Evolutionary conservation across 2,888 invertebrate species (phyloP), one percentile per base, ranked within the genome.

Genomic region (Agonopterix arenella): DNA sequence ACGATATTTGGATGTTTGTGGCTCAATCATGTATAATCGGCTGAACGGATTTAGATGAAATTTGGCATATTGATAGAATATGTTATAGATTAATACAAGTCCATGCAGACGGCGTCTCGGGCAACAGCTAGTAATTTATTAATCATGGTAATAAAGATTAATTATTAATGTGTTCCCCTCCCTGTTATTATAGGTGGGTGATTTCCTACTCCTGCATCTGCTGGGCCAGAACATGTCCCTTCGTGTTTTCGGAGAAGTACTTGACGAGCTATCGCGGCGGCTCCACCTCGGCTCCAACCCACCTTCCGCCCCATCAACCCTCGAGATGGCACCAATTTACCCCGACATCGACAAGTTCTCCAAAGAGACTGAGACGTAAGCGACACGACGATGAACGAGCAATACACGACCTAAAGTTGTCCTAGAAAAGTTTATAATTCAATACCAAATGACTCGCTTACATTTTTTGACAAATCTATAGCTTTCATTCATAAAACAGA

Each of bases 171-270:
- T 28, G 28, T 28, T 5, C 28, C 28, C 28, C 28, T 28, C 28
- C 28, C 28, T 28, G 28, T 28, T 16, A 51, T 82, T 83, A 11
- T 77, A 96, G 95, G 94, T 97, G 63, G 96, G 96, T 36, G 97
- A 97, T 73, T 97, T 96, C 83, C 89, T 97, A 55, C 85, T 97
- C 54, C 85, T 97, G 51, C 96, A 96, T 70, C 86, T 97, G 51
- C 89, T 97, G 48, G 95, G 96, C 36, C 96, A 97, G 80, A 97
- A 97, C 77, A 93, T 97, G 90, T 96, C 95, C 64, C 90, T 95
- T 70, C 91, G 94, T 76, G 91, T 94, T 44, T 96, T 95, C 75
- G 93, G 93, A 49, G 96, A 96, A 70, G 93, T 96, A 56, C 70
- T 96, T 65, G 94, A 95, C 60, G 95, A 96, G 68, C 80, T 96